phyloP scores from a whole-genome alignment of 2,888 invertebrate species.

The Eristalinus aeneus region DNA sequence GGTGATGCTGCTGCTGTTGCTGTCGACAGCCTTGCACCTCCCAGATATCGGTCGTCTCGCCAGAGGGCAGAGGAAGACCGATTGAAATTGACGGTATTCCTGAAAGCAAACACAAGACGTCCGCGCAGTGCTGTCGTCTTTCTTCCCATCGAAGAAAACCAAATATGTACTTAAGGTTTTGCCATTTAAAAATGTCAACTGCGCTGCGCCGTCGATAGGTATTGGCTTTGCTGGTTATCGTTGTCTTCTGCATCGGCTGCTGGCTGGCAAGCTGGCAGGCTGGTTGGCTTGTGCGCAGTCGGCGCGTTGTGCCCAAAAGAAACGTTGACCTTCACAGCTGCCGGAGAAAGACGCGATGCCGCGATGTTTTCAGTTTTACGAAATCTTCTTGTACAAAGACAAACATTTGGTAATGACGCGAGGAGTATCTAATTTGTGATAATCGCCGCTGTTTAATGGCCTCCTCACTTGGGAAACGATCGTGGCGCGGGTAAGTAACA shows the following conservation, averaged over 20 bases:
- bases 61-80: not conserved
- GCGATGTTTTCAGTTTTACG: not conserved
- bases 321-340: constrained; percentile 12
- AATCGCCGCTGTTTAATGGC: not conserved
- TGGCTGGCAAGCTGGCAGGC: no score
- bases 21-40: not conserved
- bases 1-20: not conserved
- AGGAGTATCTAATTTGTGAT: not conserved
- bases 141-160: not conserved
- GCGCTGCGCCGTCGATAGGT: not conserved
- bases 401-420: constrained; percentile 12
- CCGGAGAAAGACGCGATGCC: not conserved
- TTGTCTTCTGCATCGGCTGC: no score
- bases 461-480: not conserved
- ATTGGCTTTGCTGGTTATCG: not conserved
- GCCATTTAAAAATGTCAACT: constrained; percentile 45
- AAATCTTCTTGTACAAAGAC: not conserved
- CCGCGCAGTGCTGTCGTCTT: not conserved
- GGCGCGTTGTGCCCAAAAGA: constrained; percentile 6
- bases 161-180: constrained; percentile 37
- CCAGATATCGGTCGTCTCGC: not conserved
- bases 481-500: not conserved
- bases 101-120: not conserved
- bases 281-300: no score
- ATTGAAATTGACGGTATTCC: not conserved